These are phyloP conservation scores for Lagorchestes hirsutus DNA, from an alignment of 2,797 vertebrate genomes.

Conservation along the genomic window DNA sequence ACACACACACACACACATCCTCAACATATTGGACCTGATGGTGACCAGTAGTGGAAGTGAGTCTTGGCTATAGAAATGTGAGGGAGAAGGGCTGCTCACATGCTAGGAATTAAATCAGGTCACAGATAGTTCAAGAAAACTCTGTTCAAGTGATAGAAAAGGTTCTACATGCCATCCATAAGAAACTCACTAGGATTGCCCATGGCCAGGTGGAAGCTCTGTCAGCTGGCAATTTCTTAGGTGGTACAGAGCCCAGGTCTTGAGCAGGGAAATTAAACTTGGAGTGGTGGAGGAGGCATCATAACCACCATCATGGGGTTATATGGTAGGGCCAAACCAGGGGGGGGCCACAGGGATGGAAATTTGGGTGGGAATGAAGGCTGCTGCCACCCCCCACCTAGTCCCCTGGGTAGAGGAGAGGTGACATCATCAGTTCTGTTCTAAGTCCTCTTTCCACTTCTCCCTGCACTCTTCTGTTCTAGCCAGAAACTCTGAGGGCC, in stretches of 20 bases:
- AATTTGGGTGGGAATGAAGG: slow-evolving; percentile 83
- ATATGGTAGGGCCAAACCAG: slow-evolving; percentile 86
- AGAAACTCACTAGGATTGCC: slow-evolving; percentile 95
- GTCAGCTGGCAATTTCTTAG: slow-evolving; percentile 92
- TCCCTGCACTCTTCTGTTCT: not conserved
- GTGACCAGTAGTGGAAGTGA: not conserved
- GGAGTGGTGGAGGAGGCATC: slow-evolving; percentile 86
- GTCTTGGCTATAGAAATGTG: not conserved
- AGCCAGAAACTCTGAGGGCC: not conserved
- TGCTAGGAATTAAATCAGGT: not conserved
- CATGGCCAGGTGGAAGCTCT: slow-evolving; percentile 95
- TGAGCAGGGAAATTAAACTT: slow-evolving; percentile 81
- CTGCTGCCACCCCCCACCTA: slow-evolving; percentile 84
- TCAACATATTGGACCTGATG: not conserved
- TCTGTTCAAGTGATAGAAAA: not conserved
- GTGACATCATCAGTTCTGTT: slow-evolving; percentile 56
- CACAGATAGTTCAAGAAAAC: not conserved
- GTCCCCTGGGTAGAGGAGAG: slow-evolving; percentile 81
- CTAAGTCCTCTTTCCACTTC: not conserved
- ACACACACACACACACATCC: too few species aligned
- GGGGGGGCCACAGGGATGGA: slow-evolving; percentile 87
- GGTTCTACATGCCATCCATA: slow-evolving; percentile 91
- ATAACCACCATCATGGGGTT: slow-evolving; percentile 94
- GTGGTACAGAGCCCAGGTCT: slow-evolving; percentile 88
- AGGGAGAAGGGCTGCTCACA: not conserved